Evolutionary conservation across 2,888 invertebrate genomes (phyloP).

Genomic region (Metellina segmentata): DNA sequence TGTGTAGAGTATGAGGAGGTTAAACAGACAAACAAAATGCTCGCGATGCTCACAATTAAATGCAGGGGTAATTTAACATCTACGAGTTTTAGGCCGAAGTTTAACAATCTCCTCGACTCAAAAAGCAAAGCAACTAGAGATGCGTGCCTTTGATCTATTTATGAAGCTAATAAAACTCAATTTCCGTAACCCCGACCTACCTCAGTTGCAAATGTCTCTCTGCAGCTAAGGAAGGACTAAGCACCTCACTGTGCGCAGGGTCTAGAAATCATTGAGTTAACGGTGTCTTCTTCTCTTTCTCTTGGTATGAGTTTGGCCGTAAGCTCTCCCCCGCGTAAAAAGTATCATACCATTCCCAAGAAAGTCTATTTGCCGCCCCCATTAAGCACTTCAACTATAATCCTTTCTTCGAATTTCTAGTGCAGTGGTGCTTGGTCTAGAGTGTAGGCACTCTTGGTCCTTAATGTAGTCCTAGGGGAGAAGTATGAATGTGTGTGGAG

Average conservation of each 20-base stretch:
- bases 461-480: background rate
- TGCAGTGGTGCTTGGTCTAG: background rate
- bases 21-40: no score
- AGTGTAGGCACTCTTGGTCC: background rate
- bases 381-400: background rate
- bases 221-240: background rate
- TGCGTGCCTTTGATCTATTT: background rate
- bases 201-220: background rate
- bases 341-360: background rate
- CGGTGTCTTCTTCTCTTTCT: background rate
- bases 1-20: no score
- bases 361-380: background rate
- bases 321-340: background rate
- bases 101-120: background rate
- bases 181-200: background rate
- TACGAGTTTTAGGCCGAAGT: background rate
- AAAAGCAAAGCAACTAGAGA: background rate
- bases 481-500: background rate
- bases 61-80: no score
- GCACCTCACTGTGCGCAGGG: background rate
- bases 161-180: slow-evolving; percentile 1
- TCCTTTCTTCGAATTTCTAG: background rate
- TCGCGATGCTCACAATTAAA: no score
- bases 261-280: background rate
- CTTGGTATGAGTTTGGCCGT: background rate